Evolutionary conservation across 2,888 invertebrate species (phyloP).

Genomic region (Cancer borealis): DNA sequence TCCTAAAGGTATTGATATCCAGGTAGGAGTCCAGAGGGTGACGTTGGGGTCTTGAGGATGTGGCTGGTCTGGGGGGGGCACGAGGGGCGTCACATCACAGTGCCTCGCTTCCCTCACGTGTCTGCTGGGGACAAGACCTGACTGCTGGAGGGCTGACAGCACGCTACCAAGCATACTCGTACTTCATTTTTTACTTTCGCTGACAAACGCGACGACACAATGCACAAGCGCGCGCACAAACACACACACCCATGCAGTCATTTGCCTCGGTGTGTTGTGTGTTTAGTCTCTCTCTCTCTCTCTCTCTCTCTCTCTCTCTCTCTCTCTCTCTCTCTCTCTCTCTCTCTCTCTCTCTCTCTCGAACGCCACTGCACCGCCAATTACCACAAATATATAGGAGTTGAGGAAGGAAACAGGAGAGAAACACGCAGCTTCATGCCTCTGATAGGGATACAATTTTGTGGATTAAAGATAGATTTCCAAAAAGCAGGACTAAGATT

Average conservation of each 20-base stretch:
- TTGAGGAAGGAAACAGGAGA: not conserved
- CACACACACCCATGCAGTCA: conserved; percentile 25
- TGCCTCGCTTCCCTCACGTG: conserved; percentile 5
- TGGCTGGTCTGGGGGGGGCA: not conserved
- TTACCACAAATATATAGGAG: not conserved
- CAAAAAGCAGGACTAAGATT: not conserved
- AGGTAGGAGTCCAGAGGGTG: not conserved
- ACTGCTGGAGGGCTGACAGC: not conserved
- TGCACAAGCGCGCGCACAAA: not conserved
- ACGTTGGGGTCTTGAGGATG: not conserved
- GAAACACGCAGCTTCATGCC: not conserved
- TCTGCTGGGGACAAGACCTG: conserved; percentile 27
- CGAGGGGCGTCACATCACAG: conserved; percentile 22
- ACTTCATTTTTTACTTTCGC: not conserved
- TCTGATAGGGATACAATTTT: not conserved
- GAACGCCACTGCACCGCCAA: not conserved
- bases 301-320: conserved; percentile 54
- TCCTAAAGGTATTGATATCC: not conserved
- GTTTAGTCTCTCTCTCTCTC: conserved; percentile 38
- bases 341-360: conserved; percentile 11
- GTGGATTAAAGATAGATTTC: not conserved
- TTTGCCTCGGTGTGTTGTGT: not conserved
- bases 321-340: conserved; percentile 43
- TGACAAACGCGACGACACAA: not conserved
- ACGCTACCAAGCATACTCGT: not conserved